These are phyloP conservation scores for Tragelaphus scriptus DNA, from an alignment of 2,113 vertebrate species.

Conservation along the genomic window DNA sequence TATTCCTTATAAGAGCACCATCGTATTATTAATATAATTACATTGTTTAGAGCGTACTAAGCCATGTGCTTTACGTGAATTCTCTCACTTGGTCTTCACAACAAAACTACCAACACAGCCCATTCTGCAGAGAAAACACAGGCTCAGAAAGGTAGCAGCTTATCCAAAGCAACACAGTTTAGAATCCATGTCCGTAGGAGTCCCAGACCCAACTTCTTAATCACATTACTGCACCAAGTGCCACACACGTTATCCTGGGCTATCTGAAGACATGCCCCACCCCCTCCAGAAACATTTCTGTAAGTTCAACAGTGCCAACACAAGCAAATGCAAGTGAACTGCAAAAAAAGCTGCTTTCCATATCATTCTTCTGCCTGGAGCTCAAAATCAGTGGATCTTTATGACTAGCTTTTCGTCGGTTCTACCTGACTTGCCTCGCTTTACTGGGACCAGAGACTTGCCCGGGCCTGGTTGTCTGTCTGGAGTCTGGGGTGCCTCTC, in stretches of 20 bases:
- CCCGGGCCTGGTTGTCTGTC: not conserved
- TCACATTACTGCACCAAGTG: not conserved
- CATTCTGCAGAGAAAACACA: not conserved
- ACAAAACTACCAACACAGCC: not conserved
- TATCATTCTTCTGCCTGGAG: not conserved
- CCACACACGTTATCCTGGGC: not conserved
- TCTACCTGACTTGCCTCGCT: not conserved
- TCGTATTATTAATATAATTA: not conserved
- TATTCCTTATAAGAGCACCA: not conserved
- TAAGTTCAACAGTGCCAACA: not conserved
- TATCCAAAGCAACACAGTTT: not conserved
- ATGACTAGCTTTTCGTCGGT: not conserved
- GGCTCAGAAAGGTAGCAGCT: not conserved
- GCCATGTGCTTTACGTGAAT: not conserved
- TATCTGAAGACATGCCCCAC: not conserved
- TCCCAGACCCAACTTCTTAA: not conserved
- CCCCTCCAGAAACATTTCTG: not conserved
- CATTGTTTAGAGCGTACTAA: not conserved
- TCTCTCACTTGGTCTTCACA: not conserved
- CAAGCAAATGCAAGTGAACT: not conserved
- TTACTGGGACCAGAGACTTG: not conserved
- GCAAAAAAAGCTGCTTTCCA: not conserved
- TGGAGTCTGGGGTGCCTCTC: not conserved
- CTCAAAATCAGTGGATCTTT: not conserved
- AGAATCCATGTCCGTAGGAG: not conserved